Conservation (phyloP, 92 coral and sea anemone genomes). For the Phenganax marumi region DNA sequence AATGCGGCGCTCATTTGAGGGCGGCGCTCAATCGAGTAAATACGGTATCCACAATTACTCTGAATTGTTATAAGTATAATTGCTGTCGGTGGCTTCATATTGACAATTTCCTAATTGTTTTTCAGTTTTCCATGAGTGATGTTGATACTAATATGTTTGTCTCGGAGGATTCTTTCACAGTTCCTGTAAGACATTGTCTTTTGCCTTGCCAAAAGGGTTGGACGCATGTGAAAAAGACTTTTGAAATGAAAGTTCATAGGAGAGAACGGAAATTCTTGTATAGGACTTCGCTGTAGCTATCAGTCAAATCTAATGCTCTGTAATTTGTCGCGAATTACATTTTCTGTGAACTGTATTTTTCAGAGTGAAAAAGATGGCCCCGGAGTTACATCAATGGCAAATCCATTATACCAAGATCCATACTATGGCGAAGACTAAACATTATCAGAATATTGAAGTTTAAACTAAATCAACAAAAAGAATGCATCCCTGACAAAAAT, state of each 20-base stretch:
- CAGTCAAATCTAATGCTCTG: too few relatives aligned
- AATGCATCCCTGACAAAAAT: too few relatives aligned
- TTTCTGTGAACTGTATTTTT: not conserved
- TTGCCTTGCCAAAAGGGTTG: too few relatives aligned
- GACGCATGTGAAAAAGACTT: too few relatives aligned
- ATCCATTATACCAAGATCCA: conserved; percentile 97
- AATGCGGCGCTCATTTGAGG: too few relatives aligned
- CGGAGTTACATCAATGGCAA: conserved; percentile 97
- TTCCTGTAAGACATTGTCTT: conserved; percentile 67
- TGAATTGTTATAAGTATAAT: too few relatives aligned
- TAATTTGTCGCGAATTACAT: not conserved
- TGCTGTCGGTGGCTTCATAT: not conserved
- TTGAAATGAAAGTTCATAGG: not conserved
- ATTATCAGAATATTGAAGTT: not conserved
- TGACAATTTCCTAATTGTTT: not conserved
- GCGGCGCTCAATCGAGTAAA: too few relatives aligned
- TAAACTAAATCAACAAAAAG: not conserved
- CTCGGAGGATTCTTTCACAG: conserved; percentile 89
- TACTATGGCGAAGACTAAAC: conserved; percentile 80
- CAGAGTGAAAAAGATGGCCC: conserved; percentile 76
- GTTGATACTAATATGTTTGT: conserved; percentile 98
- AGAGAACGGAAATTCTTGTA: not conserved
- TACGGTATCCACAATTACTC: too few relatives aligned
- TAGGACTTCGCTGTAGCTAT: not conserved
- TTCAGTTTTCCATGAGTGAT: conserved; percentile 95